Base-by-base conservation (phyloP, 2,797 vertebrate genomes). In the Cercopithecus mitis region DNA sequence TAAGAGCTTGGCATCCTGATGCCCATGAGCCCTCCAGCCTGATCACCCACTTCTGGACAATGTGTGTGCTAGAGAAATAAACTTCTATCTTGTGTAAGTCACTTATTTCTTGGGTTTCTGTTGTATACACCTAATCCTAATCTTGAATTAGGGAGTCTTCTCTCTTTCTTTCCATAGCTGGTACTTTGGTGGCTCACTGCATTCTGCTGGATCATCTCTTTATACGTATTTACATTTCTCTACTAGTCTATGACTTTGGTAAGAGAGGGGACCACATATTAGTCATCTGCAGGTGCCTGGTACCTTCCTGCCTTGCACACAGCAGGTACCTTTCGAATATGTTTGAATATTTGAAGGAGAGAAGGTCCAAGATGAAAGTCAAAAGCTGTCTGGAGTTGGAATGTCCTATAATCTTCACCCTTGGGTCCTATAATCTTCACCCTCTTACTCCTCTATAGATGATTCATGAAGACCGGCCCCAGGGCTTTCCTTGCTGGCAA, bases 281-380 rank as follows among this genome's bases (percentile, higher is more conserved):
- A 39, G 25, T 8, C 19, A 30, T 83, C 52, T 36, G 17, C 33
- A 77, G 36, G n/a, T n/a, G n/a, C 24, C n/a, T 33, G 36, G 2
- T n/a, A 43, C 20, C 36, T 72, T 76, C 36, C 22, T 57, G 5
- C 33, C 19, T 9, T 64, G 61, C 47, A 55, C 41, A 81, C 17
- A 45, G n/a, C 61, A 92, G 27, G 19, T n/a, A 85, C 45, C 22
- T 88, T 36, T 24, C 64, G 25, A 70, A 43, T 88, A 57, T 64
- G 90, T 92, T 82, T 92, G n/a, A 88, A 2, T 81, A 88, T 83
- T 75, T 75, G 58, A 90, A 96, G 70, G 13, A 84, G 55, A 72
- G 4, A 36, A 61, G 73, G 95, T 88, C 67, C 67, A 47, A 94
- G 45, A 24, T 47, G 75, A 94, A 81, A 88, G 50, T 77, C 20